Conservation (phyloP, 2,888 invertebrate species). For the Drosophila histrio region DNA sequence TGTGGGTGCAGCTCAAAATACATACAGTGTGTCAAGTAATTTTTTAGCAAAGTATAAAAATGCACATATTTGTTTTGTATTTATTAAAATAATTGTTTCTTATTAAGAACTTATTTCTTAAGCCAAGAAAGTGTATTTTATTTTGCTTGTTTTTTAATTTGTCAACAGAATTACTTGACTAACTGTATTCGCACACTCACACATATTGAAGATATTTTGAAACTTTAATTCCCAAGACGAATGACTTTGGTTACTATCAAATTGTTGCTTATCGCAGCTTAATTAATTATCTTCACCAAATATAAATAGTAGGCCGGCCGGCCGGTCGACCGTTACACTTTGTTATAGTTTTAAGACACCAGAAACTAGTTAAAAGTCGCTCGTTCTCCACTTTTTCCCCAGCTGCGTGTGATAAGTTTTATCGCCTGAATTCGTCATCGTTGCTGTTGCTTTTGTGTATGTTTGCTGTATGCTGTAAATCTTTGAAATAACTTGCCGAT, state of each 20-base stretch:
- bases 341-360: slow-evolving; percentile 29
- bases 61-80: neutral
- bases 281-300: slow-evolving; percentile 69
- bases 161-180: neutral
- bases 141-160: neutral
- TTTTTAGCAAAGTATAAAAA: neutral
- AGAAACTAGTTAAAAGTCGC: slow-evolving; percentile 4
- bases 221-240: slow-evolving; percentile 46
- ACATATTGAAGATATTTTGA: slow-evolving; percentile 31
- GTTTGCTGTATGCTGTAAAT: slow-evolving; percentile 45
- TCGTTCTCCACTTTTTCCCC: slow-evolving; percentile 32
- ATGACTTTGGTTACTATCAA: slow-evolving; percentile 46
- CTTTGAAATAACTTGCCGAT: slow-evolving; percentile 58
- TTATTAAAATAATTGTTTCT: neutral
- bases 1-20: slow-evolving; percentile 34
- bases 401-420: slow-evolving; percentile 54
- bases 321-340: slow-evolving; percentile 42
- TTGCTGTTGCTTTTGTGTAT: too few species aligned
- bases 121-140: neutral
- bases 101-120: neutral
- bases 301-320: slow-evolving; percentile 20
- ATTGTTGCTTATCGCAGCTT: slow-evolving; percentile 58
- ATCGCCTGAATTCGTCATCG: slow-evolving; percentile 44
- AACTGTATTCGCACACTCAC: neutral
- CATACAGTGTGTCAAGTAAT: neutral